Conservation (phyloP, 2,888 invertebrate genomes). For the Saturnia japonica region DNA sequence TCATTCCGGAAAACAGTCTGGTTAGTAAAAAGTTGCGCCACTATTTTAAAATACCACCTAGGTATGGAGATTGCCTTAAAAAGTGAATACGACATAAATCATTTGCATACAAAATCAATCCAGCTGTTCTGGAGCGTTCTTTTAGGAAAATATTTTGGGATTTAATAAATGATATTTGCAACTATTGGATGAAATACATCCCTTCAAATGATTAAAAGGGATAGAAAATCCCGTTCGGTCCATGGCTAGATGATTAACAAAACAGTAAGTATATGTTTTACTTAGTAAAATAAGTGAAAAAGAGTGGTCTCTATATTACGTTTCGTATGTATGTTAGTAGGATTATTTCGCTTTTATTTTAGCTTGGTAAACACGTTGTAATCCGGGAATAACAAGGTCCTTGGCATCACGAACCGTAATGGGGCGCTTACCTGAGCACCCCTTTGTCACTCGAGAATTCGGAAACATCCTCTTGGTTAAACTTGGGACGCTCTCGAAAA, state of each 20-base stretch:
- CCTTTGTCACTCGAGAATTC: conserved; percentile 42
- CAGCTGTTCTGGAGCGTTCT: too few species aligned
- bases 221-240: neutral
- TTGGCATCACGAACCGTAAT: conserved; percentile 38
- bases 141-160: too few species aligned
- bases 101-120: too few species aligned
- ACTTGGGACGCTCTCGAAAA: conserved; percentile 26
- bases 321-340: neutral
- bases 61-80: too few species aligned
- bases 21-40: too few species aligned
- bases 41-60: too few species aligned
- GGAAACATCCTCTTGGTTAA: conserved; percentile 30
- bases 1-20: too few species aligned
- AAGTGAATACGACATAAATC: too few species aligned
- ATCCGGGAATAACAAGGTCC: conserved; percentile 50
- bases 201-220: too few species aligned
- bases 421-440: conserved; percentile 39
- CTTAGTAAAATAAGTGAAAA: too few species aligned
- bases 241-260: neutral
- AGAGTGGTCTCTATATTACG: neutral
- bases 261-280: neutral
- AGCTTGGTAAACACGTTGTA: conserved; percentile 34
- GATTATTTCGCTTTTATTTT: conserved; percentile 31
- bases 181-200: too few species aligned
- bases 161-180: too few species aligned